Evolutionary conservation across 2,113 vertebrate genomes (phyloP).

Genomic region (Polypterus bichir): DNA sequence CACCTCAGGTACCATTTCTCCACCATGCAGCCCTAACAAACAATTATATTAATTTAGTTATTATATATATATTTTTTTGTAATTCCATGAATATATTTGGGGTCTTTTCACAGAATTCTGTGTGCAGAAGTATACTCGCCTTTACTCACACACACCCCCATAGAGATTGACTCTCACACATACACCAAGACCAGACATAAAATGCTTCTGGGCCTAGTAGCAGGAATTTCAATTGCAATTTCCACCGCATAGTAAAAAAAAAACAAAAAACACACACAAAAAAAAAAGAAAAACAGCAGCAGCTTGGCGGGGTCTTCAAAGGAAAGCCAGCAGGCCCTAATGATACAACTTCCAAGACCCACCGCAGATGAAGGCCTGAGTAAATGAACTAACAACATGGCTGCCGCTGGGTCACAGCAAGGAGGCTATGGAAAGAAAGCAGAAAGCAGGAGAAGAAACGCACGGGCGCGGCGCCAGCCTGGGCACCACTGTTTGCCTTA

Average conservation of each 20-base stretch:
- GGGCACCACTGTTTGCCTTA: slow-evolving; percentile 56
- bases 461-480: slow-evolving; percentile 21
- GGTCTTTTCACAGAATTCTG: too few relatives aligned
- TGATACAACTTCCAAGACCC: slow-evolving; percentile 45
- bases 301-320: slow-evolving; percentile 57
- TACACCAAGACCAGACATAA: not conserved
- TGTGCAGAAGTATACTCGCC: too few relatives aligned
- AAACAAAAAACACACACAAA: too few relatives aligned
- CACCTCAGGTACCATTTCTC: too few relatives aligned
- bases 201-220: slow-evolving; percentile 1
- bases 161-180: not conserved
- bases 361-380: slow-evolving; percentile 43
- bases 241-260: slow-evolving; percentile 23
- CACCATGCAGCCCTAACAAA: too few relatives aligned
- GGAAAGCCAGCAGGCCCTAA: slow-evolving; percentile 30
- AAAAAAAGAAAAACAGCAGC: slow-evolving; percentile 33
- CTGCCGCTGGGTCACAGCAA: slow-evolving; percentile 40
- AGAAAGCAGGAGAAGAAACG: slow-evolving; percentile 33
- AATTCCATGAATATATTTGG: too few relatives aligned
- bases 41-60: too few relatives aligned
- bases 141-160: too few relatives aligned
- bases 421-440: slow-evolving; percentile 42
- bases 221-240: slow-evolving; percentile 40
- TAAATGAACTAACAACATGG: slow-evolving; percentile 40
- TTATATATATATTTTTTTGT: too few relatives aligned